Evolutionary conservation across 2,888 invertebrate genomes (phyloP).

Genomic region (Acanthosoma haemorrhoidale): DNA sequence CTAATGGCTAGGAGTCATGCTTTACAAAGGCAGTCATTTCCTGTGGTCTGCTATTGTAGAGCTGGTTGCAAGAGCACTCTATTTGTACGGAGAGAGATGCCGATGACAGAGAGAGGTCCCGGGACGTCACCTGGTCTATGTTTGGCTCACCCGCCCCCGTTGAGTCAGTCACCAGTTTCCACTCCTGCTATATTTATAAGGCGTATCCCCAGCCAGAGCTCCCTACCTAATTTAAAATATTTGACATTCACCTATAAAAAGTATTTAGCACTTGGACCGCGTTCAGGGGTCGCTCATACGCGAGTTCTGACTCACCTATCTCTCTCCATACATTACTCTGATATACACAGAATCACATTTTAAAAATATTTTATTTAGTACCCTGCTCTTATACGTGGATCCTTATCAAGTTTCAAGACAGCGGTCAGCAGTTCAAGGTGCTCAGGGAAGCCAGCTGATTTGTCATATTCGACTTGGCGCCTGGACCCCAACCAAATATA

Average conservation of each 20-base stretch:
- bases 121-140: not conserved
- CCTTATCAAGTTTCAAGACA: not conserved
- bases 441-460: too few relatives aligned
- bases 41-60: too few relatives aligned
- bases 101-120: not conserved
- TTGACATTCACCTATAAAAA: conserved; percentile 13
- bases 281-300: not conserved
- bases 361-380: conserved; percentile 11
- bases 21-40: too few relatives aligned
- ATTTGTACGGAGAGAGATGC: not conserved
- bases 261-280: not conserved
- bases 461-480: too few relatives aligned
- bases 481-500: too few relatives aligned
- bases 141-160: not conserved
- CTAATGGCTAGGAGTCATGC: too few relatives aligned
- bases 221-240: not conserved
- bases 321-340: not conserved
- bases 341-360: not conserved
- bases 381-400: not conserved
- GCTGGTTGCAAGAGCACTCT: too few relatives aligned
- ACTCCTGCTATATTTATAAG: not conserved
- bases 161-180: not conserved
- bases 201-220: not conserved
- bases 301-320: not conserved
- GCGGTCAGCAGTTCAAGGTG: too few relatives aligned